A percentile compares a stretch with the other conserved stretches of the same genome.
phyloP scores from a whole-genome alignment of 1,140 invertebrate species.

The Conus ventricosus region DNA sequence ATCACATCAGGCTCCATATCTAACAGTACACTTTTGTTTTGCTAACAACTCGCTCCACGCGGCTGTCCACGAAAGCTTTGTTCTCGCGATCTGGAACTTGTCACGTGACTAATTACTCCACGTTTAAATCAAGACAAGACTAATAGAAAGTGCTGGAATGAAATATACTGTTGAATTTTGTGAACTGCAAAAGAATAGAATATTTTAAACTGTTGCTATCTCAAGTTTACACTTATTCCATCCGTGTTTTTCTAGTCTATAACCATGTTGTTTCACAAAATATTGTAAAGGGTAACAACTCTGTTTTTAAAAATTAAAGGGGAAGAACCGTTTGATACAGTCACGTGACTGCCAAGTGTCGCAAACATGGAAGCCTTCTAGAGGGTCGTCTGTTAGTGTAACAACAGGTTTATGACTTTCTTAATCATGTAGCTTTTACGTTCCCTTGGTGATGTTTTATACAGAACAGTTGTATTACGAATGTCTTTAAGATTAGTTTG shows the following conservation, averaged over 20 bases:
- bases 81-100: background rate
- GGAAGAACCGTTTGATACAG: background rate
- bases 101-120: background rate
- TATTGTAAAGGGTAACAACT: background rate
- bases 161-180: background rate
- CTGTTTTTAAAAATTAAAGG: background rate
- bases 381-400: constrained; percentile 5
- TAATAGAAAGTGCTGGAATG: background rate
- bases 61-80: constrained; percentile 4
- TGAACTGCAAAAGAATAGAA: background rate
- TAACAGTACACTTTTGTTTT: background rate
- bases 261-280: background rate
- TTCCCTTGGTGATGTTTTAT: background rate
- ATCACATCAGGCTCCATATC: constrained; percentile 69
- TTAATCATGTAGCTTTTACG: background rate
- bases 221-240: background rate
- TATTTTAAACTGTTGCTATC: background rate
- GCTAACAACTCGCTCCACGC: background rate
- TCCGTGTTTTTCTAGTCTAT: background rate
- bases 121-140: background rate
- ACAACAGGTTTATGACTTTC: constrained; percentile 7
- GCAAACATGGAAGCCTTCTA: constrained; percentile 27
- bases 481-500: background rate
- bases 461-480: background rate
- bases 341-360: constrained; percentile 42